A percentile compares a stretch with the other conserved stretches of the same genome.
Evolutionary conservation across 1,140 invertebrate genomes (phyloP).

Genomic region (Augochlora pura): DNA sequence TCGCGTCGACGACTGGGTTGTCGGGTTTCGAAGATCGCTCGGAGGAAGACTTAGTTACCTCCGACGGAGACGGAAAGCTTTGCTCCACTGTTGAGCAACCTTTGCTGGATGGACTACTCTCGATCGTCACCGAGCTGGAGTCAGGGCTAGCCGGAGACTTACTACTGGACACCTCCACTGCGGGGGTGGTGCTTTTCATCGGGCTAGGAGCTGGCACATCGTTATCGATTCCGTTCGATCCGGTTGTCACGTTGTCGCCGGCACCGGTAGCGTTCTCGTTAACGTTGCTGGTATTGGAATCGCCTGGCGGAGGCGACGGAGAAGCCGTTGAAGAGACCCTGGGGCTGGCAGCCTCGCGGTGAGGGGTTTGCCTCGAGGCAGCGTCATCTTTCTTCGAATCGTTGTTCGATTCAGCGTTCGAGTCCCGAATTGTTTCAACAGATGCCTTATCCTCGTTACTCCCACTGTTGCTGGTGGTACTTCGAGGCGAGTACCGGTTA

Average conservation of each 20-base stretch:
- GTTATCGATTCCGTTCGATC: conserved; percentile 14
- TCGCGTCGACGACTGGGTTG: not conserved
- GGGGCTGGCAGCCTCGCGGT: conserved; percentile 68
- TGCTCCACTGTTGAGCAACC: conserved; percentile 28
- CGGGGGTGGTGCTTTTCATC: conserved; percentile 25
- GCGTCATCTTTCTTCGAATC: conserved; percentile 35
- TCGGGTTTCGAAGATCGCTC: conserved; percentile 28
- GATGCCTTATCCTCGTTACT: conserved; percentile 18
- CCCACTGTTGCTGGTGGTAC: not conserved
- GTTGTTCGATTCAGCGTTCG: conserved; percentile 1
- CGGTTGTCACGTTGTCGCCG: not conserved
- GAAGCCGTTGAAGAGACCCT: conserved; percentile 74
- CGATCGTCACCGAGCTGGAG: conserved; percentile 69
- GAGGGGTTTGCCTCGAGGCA: conserved; percentile 34
- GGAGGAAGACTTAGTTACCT: not conserved
- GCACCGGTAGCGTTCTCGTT: conserved; percentile 5
- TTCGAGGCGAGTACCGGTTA: conserved; percentile 10
- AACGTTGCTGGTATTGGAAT: not conserved
- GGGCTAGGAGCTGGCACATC: conserved; percentile 1
- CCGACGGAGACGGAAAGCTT: not conserved
- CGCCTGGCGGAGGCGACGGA: conserved; percentile 67
- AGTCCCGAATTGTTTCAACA: conserved; percentile 27
- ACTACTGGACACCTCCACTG: conserved; percentile 57
- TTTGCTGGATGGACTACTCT: conserved; percentile 37
- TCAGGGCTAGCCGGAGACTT: conserved; percentile 74